Evolutionary conservation across 2,888 invertebrate genomes (phyloP), one percentile per base, ranked within the genome.

Genomic region (Drosophila macrothrix): DNA sequence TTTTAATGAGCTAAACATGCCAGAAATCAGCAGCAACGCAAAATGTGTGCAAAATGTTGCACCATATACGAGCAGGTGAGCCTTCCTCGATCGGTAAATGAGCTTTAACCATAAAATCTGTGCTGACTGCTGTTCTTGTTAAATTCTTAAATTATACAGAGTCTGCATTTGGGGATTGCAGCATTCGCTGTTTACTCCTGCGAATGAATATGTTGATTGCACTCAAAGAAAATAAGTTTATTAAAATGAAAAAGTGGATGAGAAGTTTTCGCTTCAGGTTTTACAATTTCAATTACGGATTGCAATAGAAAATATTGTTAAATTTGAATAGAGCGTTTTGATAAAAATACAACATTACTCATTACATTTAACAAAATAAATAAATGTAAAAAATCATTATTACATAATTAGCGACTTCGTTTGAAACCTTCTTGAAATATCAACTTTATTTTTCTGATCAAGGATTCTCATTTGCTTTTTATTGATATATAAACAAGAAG

Each of bases 1-100:
- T 50, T 74, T 83, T 83, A 76, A 87, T 83, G 88, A 73, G 67
- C 52, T 73, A 39, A 69, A 54, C 63, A 52, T 52, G 60, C 46
- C 61, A 66, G 46, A 63, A 62, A 73, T 68, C 71, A 83, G 70
- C 50, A 66, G 62, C 70, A 50, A 50, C 61, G n/a, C 60, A 63
- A 64, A 80, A 62, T 73, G 72, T 82, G 54, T 58, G 41, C 60
- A 62, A 71, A 86, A 53, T 71, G 75, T 73, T 71, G 67, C 55
- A 46, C 28, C 33, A 25, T 2, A 3, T 4, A 25, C 22, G 16
- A 9, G 31, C 49, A 53, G 46, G 33, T 58, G 25, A 14, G 7
- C 9, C 33, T 14, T 16, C 2, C 4, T 14, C 50, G 22, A 53
- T 16, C 12, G 53, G 39, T 14, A 52, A 19, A 68, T 67, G 58